Percentiles rank a stretch among this genome's conserved stretches.
phyloP scores from a whole-genome alignment of 2,797 vertebrate species.

The Acestrorhynchus altus region DNA sequence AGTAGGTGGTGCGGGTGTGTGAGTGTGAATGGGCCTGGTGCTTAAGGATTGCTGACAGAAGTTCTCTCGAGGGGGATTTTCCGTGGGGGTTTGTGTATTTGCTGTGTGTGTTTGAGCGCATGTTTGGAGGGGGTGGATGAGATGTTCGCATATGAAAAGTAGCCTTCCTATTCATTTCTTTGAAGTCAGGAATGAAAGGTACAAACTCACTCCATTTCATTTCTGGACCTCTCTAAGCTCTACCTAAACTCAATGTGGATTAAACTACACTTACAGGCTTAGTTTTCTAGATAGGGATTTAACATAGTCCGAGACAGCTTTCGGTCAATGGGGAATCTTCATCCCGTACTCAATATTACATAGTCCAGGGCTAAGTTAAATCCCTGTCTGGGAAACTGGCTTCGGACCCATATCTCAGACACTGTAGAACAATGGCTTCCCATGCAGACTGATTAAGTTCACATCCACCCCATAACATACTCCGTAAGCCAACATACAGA shows the following conservation, averaged over 20 bases:
- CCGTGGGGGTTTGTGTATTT: slow-evolving; percentile 65
- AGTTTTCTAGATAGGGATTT: too few species aligned
- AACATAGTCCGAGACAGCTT: too few species aligned
- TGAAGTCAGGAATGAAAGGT: slow-evolving; percentile 72
- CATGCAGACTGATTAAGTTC: not conserved
- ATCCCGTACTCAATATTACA: too few species aligned
- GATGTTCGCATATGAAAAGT: slow-evolving; percentile 79
- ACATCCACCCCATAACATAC: not conserved
- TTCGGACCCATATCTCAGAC: not conserved
- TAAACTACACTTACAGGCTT: not conserved
- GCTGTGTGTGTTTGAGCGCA: slow-evolving; percentile 35
- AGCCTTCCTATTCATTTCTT: slow-evolving; percentile 72
- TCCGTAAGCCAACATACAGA: slow-evolving; percentile 3
- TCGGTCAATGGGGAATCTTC: too few species aligned
- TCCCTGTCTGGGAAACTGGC: too few species aligned
- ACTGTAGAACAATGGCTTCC: not conserved
- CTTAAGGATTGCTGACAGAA: slow-evolving; percentile 77
- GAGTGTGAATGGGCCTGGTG: slow-evolving; percentile 69
- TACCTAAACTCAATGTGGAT: slow-evolving; percentile 17
- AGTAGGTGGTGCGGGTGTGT: slow-evolving; percentile 70
- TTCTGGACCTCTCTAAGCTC: slow-evolving; percentile 55
- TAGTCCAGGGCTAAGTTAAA: too few species aligned
- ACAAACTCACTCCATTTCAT: slow-evolving; percentile 66
- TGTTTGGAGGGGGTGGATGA: slow-evolving; percentile 63
- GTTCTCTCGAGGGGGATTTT: slow-evolving; percentile 80